Base-by-base conservation (phyloP, 2,113 vertebrate species). In the Anas platyrhynchos region DNA sequence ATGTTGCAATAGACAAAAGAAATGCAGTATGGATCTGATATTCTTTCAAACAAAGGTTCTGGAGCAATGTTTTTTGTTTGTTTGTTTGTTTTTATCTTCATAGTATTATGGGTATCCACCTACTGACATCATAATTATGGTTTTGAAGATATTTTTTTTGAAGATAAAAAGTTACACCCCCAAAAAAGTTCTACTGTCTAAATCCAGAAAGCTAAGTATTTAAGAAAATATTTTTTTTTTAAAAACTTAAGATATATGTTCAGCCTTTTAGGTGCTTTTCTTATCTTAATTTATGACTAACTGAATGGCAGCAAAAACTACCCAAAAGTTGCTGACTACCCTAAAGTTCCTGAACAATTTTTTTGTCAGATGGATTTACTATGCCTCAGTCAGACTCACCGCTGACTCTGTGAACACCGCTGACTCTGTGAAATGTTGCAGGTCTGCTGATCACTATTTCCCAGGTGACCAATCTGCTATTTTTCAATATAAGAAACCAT, bases 401-500 rank as follows among this genome's bases (percentile, higher is more conserved):
- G 17, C 56, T 61, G 78, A 76, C 26, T 50, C 59, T 78, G 34
- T 86, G 48, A 82, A 87, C 71, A 62, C 25, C 5, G 17, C 56
- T 61, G 78, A 76, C 26, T 50, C 59, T 78, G 34, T 86, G 48
- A 82, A 87, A 79, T 54, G 29, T 76, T 93, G 36, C 91, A 79
- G 31, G 55, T 62, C 25, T 6, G 6, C 71, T 93, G 91, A 93
- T 83, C 80, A 84, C 44, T 25, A 59, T 22, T 43, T 96, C 61
- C 92, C 83, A 92, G 63, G 67, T 93, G 85, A 94, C 29, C 1
- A 29, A 82, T 87, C 62, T 94, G 50, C 74, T 69, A 58, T 82
- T 77, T 77, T 69, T 82, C 75, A 38, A 17, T 81, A 95, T 92
- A 81, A 85, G 59, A 94, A 90, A 36, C 4, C 0, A 2, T 66